Percentiles rank a stretch among this genome's conserved stretches.
Evolutionary conservation across 2,888 invertebrate genomes (phyloP).

Genomic region (Laspeyria flexula): DNA sequence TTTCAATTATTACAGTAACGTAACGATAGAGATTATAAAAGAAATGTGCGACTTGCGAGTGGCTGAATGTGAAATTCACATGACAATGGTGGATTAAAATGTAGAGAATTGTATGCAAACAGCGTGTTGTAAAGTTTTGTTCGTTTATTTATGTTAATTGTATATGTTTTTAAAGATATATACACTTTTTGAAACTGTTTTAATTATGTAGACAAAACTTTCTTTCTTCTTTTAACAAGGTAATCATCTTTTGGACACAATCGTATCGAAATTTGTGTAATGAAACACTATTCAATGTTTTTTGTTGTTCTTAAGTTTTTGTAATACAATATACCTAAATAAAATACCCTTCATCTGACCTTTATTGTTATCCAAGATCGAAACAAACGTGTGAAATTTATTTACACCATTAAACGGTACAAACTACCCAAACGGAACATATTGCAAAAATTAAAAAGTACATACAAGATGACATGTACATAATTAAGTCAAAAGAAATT

Average conservation of each 20-base stretch:
- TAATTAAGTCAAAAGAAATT: conserved; percentile 5
- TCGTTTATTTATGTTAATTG: conserved; percentile 5
- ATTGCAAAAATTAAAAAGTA: conserved; percentile 37
- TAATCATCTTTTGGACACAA: too few species aligned
- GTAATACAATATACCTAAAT: too few species aligned
- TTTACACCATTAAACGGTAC: conserved; percentile 23
- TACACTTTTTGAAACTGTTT: too few species aligned
- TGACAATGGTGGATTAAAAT: conserved; percentile 2
- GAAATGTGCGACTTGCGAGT: conserved; percentile 1
- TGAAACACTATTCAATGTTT: neutral
- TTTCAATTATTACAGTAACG: neutral
- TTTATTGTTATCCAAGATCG: neutral
- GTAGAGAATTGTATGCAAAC: neutral
- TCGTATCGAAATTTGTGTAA: too few species aligned
- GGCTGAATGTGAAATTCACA: neutral
- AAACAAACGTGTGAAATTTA: conserved; percentile 17
- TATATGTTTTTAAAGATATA: neutral
- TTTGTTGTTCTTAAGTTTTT: too few species aligned
- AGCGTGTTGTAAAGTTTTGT: neutral
- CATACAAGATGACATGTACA: conserved; percentile 18
- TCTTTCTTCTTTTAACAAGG: too few species aligned
- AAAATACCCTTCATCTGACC: neutral
- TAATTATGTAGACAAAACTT: neutral
- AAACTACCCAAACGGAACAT: conserved; percentile 12
- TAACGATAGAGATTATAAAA: neutral